Evolutionary conservation across 2,888 invertebrate species (phyloP).

Genomic region (Napeogenes inachia): DNA sequence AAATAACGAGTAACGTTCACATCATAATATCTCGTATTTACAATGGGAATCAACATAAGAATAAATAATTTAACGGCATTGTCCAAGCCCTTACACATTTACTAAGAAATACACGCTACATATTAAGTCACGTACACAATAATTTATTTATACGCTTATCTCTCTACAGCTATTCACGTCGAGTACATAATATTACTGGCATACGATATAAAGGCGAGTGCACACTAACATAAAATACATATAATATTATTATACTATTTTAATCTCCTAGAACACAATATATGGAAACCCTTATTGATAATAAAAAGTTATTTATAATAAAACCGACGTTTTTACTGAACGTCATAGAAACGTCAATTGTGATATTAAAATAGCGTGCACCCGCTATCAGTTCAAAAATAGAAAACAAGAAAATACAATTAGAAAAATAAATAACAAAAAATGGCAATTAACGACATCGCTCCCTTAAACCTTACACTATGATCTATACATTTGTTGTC

Average conservation of each 20-base stretch:
- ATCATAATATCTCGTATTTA: constrained; percentile 71
- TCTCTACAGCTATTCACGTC: constrained; percentile 51
- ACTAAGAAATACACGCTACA: constrained; percentile 66
- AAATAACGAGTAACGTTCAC: constrained; percentile 68
- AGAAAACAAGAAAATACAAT: constrained; percentile 59
- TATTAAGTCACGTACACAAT: constrained; percentile 61
- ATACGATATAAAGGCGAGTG: constrained; percentile 48
- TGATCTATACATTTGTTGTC: constrained; percentile 50
- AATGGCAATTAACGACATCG: constrained; percentile 57
- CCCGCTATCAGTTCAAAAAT: constrained; percentile 40
- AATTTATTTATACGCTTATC: constrained; percentile 48
- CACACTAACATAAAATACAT: constrained; percentile 27
- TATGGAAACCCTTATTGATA: constrained; percentile 6
- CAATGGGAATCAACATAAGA: constrained; percentile 73
- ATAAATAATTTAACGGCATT: constrained; percentile 75
- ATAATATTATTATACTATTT: constrained; percentile 8
- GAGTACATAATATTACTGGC: constrained; percentile 66
- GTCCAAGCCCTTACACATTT: constrained; percentile 68
- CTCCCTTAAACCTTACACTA: constrained; percentile 37
- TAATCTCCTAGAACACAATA: constrained; percentile 7
- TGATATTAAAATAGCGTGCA: constrained; percentile 22
- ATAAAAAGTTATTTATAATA: constrained; percentile 3
- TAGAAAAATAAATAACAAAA: constrained; percentile 75
- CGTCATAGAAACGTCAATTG: constrained; percentile 3
- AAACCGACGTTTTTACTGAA: neutral